A percentile compares a stretch with the other conserved stretches of the same genome.
Conservation (phyloP, 1,140 invertebrate species). For the Drosophila chauvacae region DNA sequence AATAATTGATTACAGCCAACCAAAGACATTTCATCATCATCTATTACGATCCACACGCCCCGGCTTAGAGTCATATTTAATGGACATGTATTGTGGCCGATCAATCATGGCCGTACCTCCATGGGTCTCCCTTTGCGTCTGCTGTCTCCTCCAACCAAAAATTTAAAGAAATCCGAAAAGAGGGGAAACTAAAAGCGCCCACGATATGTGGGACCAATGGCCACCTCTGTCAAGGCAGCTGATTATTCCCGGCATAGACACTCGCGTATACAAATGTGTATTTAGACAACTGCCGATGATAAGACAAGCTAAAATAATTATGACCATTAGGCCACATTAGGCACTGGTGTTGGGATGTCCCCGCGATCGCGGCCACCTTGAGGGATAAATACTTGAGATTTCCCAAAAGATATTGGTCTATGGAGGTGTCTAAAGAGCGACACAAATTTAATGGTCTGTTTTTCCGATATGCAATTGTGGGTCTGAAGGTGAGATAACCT, state of each 20-base stretch:
- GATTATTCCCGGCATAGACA: conserved; percentile 54
- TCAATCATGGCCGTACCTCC: conserved; percentile 74
- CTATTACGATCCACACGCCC: conserved; percentile 65
- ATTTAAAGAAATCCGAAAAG: conserved; percentile 31
- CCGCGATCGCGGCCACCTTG: conserved; percentile 27
- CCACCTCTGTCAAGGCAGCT: conserved; percentile 68
- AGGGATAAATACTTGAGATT: conserved; percentile 32
- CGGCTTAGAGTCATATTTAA: conserved; percentile 76
- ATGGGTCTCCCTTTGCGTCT: conserved; percentile 2
- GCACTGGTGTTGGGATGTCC: conserved; percentile 49
- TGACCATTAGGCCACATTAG: conserved; percentile 73
- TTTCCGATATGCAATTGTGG: neutral
- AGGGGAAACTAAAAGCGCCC: conserved; percentile 63
- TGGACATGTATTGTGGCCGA: conserved; percentile 75
- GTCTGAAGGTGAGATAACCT: neutral
- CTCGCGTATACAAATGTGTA: conserved; percentile 59
- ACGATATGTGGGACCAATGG: conserved; percentile 72
- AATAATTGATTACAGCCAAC: conserved; percentile 69
- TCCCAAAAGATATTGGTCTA: neutral
- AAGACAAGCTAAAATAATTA: conserved; percentile 80
- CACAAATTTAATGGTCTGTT: conserved; percentile 10
- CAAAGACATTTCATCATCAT: conserved; percentile 60
- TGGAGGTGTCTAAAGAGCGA: conserved; percentile 7
- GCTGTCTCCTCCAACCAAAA: conserved; percentile 19
- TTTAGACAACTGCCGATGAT: conserved; percentile 68